Conservation (phyloP, 2,797 vertebrate species). For the Mormyrus hasselquistii region DNA sequence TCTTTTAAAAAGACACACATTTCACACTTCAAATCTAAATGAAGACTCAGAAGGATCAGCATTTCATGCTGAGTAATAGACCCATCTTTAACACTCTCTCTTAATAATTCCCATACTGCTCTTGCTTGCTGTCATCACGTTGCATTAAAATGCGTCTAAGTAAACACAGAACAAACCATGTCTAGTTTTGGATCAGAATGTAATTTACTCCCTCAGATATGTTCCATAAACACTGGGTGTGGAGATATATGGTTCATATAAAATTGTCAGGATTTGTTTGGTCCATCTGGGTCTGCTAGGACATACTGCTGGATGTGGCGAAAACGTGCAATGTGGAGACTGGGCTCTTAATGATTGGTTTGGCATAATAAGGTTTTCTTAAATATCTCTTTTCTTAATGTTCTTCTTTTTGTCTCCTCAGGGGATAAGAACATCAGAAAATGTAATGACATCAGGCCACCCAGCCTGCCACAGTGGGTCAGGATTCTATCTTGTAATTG, state of each 20-base stretch:
- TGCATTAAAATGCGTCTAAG: background rate
- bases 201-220: background rate
- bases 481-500: constrained; percentile 6
- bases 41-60: background rate
- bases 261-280: background rate
- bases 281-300: background rate
- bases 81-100: background rate
- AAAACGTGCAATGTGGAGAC: background rate
- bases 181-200: background rate
- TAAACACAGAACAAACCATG: background rate
- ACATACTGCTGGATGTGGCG: background rate
- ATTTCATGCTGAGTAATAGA: constrained; percentile 13
- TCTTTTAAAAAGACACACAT: background rate
- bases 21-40: constrained; percentile 3
- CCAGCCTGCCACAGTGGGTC: background rate
- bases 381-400: background rate
- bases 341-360: background rate
- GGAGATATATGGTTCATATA: background rate
- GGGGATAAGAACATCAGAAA: background rate
- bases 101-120: background rate
- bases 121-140: background rate
- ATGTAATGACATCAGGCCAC: constrained; percentile 12
- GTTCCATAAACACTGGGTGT: background rate
- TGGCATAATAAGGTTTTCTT: background rate
- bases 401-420: background rate